Percentiles rank a stretch among this genome's conserved stretches.
Evolutionary conservation across 2,888 invertebrate genomes (phyloP).

Genomic region (Platynereis dumerilii): DNA sequence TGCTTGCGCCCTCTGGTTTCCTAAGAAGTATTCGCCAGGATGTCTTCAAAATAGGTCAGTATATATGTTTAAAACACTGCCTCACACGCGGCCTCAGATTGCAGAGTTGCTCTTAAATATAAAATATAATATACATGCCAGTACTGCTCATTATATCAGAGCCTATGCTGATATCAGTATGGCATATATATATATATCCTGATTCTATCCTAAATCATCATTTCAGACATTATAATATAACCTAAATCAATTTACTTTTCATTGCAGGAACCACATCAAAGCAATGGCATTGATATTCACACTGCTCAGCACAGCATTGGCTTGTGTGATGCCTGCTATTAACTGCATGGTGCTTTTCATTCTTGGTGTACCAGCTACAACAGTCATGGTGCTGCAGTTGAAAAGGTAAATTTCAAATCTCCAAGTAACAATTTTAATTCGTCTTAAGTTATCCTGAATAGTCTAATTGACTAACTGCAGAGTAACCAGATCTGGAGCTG

Average conservation of each 20-base stretch:
- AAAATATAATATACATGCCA: background rate
- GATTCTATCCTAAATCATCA: background rate
- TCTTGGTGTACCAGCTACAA: conserved; percentile 74
- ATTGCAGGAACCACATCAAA: conserved; percentile 64
- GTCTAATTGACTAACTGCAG: too few relatives aligned
- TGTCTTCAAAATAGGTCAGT: conserved; percentile 43
- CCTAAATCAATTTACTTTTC: conserved; percentile 8
- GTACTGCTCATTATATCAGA: background rate
- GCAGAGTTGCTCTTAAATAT: background rate
- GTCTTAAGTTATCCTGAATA: background rate
- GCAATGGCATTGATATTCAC: conserved; percentile 70
- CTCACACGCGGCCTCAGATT: background rate
- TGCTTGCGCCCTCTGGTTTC: conserved; percentile 75
- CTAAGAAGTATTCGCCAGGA: conserved; percentile 41
- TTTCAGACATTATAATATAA: background rate
- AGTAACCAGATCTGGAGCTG: too few relatives aligned
- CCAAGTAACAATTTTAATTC: background rate
- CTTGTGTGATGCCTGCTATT: conserved; percentile 78
- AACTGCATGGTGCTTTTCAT: conserved; percentile 84
- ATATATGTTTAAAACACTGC: conserved; percentile 1
- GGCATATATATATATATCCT: too few relatives aligned
- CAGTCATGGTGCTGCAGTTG: conserved; percentile 73
- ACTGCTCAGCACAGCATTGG: conserved; percentile 73
- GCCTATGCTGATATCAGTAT: background rate
- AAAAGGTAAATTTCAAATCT: conserved; percentile 71